These are phyloP conservation scores for Larimichthys polyactis DNA, from an alignment of 2,113 vertebrate genomes.

Conservation along the genomic window DNA sequence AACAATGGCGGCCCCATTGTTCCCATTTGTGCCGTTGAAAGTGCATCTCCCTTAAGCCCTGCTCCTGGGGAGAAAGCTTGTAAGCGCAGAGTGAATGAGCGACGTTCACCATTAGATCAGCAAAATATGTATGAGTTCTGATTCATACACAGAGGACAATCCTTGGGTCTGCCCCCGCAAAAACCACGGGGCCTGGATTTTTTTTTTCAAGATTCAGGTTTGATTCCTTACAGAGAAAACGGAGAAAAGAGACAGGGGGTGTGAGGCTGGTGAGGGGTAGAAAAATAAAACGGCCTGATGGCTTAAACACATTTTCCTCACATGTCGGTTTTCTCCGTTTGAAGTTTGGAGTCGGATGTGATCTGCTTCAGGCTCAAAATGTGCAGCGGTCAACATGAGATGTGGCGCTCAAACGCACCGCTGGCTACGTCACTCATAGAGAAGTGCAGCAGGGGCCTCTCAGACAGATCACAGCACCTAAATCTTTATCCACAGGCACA, in stretches of 20 bases:
- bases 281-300: slow-evolving; percentile 35
- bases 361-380: slow-evolving; percentile 58
- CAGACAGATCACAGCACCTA: slow-evolving; percentile 28
- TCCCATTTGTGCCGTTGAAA: slow-evolving; percentile 62
- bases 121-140: slow-evolving; percentile 38
- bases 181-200: slow-evolving; percentile 24
- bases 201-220: slow-evolving; percentile 24
- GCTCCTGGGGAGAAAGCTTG: slow-evolving; percentile 6
- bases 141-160: slow-evolving; percentile 31
- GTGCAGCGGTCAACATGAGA: slow-evolving; percentile 1
- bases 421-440: slow-evolving; percentile 34
- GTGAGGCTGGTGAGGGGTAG: not conserved
- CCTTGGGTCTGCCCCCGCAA: slow-evolving; percentile 8
- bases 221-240: slow-evolving; percentile 19
- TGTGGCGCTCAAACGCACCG: not conserved
- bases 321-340: slow-evolving; percentile 40
- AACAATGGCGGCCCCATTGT: slow-evolving; percentile 65
- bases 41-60: slow-evolving; percentile 47
- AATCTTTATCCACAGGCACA: slow-evolving; percentile 1
- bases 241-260: not conserved
- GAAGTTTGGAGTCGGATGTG: slow-evolving; percentile 42
- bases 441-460: slow-evolving; percentile 31
- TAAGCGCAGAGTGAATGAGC: not conserved
- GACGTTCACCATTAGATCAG: slow-evolving; percentile 47
- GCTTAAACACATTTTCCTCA: slow-evolving; percentile 47